phyloP scores from a whole-genome alignment of 1,140 invertebrate species.

The Pseudomyrmex dendroicus region DNA sequence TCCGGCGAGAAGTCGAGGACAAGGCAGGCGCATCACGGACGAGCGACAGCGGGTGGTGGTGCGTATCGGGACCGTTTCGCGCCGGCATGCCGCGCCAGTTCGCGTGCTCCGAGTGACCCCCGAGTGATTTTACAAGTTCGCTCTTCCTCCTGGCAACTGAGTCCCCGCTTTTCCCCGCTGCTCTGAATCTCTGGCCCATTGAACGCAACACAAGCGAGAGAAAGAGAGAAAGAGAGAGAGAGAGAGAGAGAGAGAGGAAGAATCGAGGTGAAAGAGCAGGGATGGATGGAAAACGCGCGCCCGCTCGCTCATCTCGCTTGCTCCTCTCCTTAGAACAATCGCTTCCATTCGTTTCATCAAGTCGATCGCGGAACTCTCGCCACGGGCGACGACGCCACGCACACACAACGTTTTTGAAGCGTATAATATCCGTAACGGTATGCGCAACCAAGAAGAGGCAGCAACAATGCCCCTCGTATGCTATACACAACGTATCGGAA shows the following conservation, averaged over 20 bases:
- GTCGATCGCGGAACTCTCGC: slow-evolving; percentile 53
- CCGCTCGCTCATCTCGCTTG: slow-evolving; percentile 53
- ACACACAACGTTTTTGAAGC: slow-evolving; percentile 34
- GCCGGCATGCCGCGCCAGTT: slow-evolving; percentile 45
- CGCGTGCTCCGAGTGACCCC: slow-evolving; percentile 54
- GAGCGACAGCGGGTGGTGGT: slow-evolving; percentile 45
- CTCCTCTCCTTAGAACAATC: slow-evolving; percentile 69
- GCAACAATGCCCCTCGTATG: background rate
- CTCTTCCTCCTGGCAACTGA: slow-evolving; percentile 53
- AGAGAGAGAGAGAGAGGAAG: background rate
- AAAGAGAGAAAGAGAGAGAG: background rate
- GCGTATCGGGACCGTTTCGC: slow-evolving; percentile 45
- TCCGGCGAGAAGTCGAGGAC: slow-evolving; percentile 31
- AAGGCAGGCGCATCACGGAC: slow-evolving; percentile 39
- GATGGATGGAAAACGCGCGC: slow-evolving; percentile 28
- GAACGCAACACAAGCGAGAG: slow-evolving; percentile 4
- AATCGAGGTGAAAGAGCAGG: slow-evolving; percentile 38
- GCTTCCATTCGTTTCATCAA: slow-evolving; percentile 67
- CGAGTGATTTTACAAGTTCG: slow-evolving; percentile 60
- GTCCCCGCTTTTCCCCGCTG: slow-evolving; percentile 36
- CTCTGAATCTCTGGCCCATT: slow-evolving; percentile 38
- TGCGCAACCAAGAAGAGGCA: slow-evolving; percentile 3
- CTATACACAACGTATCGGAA: background rate
- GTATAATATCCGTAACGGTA: slow-evolving; percentile 64
- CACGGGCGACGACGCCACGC: slow-evolving; percentile 57